Base-by-base conservation (phyloP, 2,888 invertebrate genomes). In the Chelonus formosanus region DNA sequence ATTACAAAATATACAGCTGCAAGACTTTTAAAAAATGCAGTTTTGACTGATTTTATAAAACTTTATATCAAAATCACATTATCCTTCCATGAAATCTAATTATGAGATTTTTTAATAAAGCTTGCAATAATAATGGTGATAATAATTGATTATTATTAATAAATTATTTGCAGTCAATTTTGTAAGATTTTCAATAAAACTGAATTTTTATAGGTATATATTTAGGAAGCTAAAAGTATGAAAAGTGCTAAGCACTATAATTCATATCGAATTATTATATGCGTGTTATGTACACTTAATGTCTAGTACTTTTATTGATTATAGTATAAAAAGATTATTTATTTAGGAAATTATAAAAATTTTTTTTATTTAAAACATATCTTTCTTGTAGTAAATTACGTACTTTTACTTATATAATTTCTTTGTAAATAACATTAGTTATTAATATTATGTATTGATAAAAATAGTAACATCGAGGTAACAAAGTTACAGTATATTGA, bases 21-120 rank as follows among this genome's bases (percentile, higher is more conserved):
- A 61, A 2, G 34, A 31, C 35, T 32, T 63, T 47, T 54, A 4
- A 36, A 52, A 31, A 53, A 55, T 54, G 48, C 62, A 65, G 48
- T 45, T 20, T 20, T 20, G 58, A 67, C 67, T 63, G 67, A 67
- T 67, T 67, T 63, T 67, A 58, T 58, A 67, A 54, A 32, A 53
- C 34, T 52, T 32, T 34, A 32, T 52, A 52, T 52, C 52, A 52
- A 52, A 52, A 52, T 52, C 52, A 52, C 52, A 32, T 52, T 31
- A 52, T 32, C 52, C 52, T 52, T 52, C 52, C 52, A 52, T 31
- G n/a, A 1, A 52, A 52, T 32, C 20, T 8, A 52, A 32, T 31
- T 52, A 32, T 52, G 7, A 3, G 7, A 52, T 32, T 31, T 52
- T 32, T 32, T 48, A 20, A 20, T 5, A 48, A 48, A 8, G 4